Evolutionary conservation across 2,797 vertebrate genomes (phyloP), one percentile per base, ranked within the genome.

Genomic region (Poeciliopsis gracilis): DNA sequence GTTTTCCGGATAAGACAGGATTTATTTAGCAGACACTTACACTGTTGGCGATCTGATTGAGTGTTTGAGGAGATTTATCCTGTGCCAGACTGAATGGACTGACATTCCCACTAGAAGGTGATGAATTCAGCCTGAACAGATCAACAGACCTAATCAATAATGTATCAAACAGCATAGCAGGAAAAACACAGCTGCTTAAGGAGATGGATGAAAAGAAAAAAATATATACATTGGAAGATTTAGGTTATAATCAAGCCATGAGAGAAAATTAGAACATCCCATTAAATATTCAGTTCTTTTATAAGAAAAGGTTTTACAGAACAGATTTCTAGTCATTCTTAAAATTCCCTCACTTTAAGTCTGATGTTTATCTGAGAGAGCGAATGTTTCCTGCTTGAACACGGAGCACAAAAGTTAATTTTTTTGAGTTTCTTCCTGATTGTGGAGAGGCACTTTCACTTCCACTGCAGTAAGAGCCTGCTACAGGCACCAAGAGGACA

Each of bases 91-190:
- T 95, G 80, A 96, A 96, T 0, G 97, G 96, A 85, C 96, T 97
- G 85, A 91, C 92, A 6, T 96, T 96, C 63, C 94, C 95, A 82
- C 95, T 95, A 87, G 96, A 96, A 20, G 97, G 96, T 47, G 97
- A 97, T 5, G 96, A 96, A 90, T 95, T 96, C 78, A 97, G 95
- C 94, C 97, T 98, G 61, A 92, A 93, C 57, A 23, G 57, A 90
- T 72, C 77, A 13, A 91, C 1, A 77, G 4, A 81, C 13, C 33
- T 30, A 47, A 9, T 80, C 61, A 36, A 55, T 53, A 75, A 11
- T 20, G 23, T 30, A 18, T 9, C 38, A 12, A 51, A 53, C n/a
- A 73, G 0, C 9, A 25, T 20, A n/a, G 36, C 12, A 51, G n/a
- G 47, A 53, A 69, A 82, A 66, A 63, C 20, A 43, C 23, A 63